Conservation (phyloP, 2,797 vertebrate species). For the Serranus cabrilla region DNA sequence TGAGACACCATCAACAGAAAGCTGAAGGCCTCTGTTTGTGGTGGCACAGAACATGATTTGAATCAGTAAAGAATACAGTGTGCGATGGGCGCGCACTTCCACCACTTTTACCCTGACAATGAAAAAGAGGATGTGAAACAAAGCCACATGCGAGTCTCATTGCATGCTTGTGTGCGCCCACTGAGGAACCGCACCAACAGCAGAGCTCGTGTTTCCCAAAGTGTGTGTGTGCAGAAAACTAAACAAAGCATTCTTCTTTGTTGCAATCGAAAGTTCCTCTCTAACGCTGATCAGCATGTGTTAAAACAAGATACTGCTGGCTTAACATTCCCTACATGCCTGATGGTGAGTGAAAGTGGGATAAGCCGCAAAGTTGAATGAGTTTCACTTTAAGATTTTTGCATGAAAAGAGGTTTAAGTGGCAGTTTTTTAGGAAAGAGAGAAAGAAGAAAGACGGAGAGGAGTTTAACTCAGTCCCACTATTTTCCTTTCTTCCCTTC, state of each 20-base stretch:
- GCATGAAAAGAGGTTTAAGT: conserved; percentile 9
- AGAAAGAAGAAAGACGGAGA: conserved; percentile 28
- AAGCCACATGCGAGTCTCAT: conserved; percentile 42
- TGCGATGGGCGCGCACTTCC: conserved; percentile 3
- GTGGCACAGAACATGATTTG: conserved; percentile 9
- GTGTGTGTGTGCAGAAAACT: background rate
- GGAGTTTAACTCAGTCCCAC: conserved; percentile 47
- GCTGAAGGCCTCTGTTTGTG: background rate
- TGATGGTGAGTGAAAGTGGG: background rate
- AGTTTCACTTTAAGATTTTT: conserved; percentile 5
- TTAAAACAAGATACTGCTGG: background rate
- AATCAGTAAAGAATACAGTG: conserved; percentile 17
- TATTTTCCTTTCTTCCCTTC: conserved; percentile 73
- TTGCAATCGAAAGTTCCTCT: background rate
- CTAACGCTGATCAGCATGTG: conserved; percentile 1
- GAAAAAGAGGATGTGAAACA: conserved; percentile 46
- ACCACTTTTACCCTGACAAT: conserved; percentile 25
- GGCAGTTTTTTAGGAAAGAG: conserved; percentile 14
- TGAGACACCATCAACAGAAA: conserved; percentile 25
- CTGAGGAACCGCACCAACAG: conserved; percentile 46
- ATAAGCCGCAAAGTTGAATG: background rate
- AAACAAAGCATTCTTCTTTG: conserved; percentile 20
- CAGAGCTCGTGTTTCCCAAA: conserved; percentile 17
- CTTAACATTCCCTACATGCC: background rate
- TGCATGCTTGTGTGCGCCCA: conserved; percentile 32